Base-by-base conservation (phyloP, 1,140 invertebrate genomes). In the Araneus ventricosus region DNA sequence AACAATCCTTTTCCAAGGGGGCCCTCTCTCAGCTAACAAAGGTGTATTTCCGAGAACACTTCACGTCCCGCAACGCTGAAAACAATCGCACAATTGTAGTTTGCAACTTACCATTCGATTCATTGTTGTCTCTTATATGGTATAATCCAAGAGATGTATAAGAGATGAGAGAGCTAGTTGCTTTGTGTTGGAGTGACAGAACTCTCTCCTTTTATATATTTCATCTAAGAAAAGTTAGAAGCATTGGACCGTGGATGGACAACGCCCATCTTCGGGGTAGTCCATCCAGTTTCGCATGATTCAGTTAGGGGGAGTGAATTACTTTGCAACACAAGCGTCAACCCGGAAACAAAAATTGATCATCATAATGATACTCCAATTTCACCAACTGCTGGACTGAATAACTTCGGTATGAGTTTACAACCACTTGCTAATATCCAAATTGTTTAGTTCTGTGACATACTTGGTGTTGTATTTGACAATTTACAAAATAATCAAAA, bases 291-390 rank as follows among this genome's bases (percentile, higher is more conserved):
- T 61, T 52, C 34, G 86, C 52, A 75, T 90, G 88, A 80, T 90
- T 90, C 79, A 84, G 87, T 45, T 84, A 30, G 59, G 80, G 82
- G n/a, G 20, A 75, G 63, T 57, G 82, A 86, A 92, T 92, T 92
- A 86, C 10, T 59, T 63, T n/a, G 75, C 57, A 91, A 75, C 20
- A 92, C 17, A 86, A 34, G 61, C 79, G 75, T 34, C n/a, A 82
- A 90, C 89, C 90, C 90, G 90, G 90, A 92, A 92, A 85, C 82
- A 92, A 39, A 63, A 70, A 70, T 79, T 80, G 67, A 92, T 92
- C 85, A 92, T 85, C 90, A 39, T 92, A 92, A 92, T 92, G 90
- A 92, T 92, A 92, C 90, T 70, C 90, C 63, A 92, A 92, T 92
- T 92, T 92, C 84, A 75, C 41, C 79, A 92, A 61, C 45, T 45